Evolutionary conservation across 2,888 invertebrate species (phyloP).

Genomic region (Cenopis cana): DNA sequence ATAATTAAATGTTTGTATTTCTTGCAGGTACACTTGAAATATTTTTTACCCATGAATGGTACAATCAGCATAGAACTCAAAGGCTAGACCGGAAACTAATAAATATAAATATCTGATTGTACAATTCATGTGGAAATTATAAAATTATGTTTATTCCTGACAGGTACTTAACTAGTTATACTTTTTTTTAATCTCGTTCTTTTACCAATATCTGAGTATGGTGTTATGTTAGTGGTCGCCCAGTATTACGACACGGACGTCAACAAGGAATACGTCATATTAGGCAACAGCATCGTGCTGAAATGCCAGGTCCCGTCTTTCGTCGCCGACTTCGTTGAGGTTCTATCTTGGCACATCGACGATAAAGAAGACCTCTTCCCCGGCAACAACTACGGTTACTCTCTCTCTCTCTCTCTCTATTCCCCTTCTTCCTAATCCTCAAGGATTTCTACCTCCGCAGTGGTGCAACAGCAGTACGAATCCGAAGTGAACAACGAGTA

Average conservation of each 20-base stretch:
- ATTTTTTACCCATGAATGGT: conserved; percentile 4
- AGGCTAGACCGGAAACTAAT: not conserved
- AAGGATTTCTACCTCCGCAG: conserved; percentile 76
- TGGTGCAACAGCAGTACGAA: conserved; percentile 95
- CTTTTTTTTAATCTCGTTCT: not conserved
- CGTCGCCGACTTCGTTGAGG: conserved; percentile 93
- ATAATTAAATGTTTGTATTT: conserved; percentile 3
- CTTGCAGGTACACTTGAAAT: not conserved
- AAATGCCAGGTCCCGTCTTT: conserved; percentile 95
- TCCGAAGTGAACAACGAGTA: conserved; percentile 97
- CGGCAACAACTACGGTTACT: conserved; percentile 86
- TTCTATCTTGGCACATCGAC: conserved; percentile 92
- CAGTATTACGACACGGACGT: conserved; percentile 93
- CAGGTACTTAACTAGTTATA: conserved; percentile 6
- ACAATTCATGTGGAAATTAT: conserved; percentile 10
- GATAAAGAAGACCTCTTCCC: conserved; percentile 89
- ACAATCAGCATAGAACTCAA: not conserved
- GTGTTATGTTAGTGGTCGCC: conserved; percentile 86
- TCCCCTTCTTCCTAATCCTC: conserved; percentile 45
- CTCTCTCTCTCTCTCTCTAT: conserved; percentile 42
- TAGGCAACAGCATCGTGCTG: conserved; percentile 91
- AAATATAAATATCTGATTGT: not conserved
- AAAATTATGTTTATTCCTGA: conserved; percentile 17
- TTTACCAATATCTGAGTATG: not conserved
- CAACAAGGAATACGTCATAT: conserved; percentile 93